A percentile compares a stretch with the other conserved stretches of the same genome.
These are phyloP conservation scores for Chrysomallon squamiferum DNA, from an alignment of 1,140 invertebrate genomes.

Conservation along the genomic window DNA sequence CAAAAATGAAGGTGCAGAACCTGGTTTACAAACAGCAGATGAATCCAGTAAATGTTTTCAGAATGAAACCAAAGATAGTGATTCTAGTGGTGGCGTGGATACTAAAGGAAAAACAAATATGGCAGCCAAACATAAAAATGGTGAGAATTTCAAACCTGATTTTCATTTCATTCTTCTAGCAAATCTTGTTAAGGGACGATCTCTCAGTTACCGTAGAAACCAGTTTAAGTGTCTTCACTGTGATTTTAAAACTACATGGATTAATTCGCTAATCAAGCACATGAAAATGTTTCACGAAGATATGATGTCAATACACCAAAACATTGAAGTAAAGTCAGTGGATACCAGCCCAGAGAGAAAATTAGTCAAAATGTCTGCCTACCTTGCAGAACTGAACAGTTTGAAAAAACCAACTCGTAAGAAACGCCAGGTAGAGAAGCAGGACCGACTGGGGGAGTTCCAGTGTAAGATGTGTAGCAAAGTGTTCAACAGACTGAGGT, in stretches of 20 bases:
- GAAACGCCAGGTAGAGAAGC: slow-evolving; percentile 36
- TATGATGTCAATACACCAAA: slow-evolving; percentile 27
- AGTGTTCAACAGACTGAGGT: slow-evolving; percentile 50
- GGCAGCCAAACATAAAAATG: not conserved
- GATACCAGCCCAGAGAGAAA: slow-evolving; percentile 11
- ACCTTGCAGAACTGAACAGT: slow-evolving; percentile 18
- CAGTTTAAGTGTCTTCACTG: slow-evolving; percentile 53
- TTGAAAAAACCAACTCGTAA: slow-evolving; percentile 10
- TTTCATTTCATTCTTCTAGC: slow-evolving; percentile 47
- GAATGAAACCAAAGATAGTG: not conserved
- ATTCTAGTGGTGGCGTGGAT: not conserved
- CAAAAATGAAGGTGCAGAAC: slow-evolving; percentile 1
- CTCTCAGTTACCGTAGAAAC: slow-evolving; percentile 27
- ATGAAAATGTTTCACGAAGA: slow-evolving; percentile 42
- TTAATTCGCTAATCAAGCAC: slow-evolving; percentile 41
- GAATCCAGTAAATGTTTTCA: not conserved
- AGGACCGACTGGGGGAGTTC: slow-evolving; percentile 50
- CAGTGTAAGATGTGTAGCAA: slow-evolving; percentile 50
- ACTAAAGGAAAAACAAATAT: not conserved
- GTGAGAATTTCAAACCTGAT: slow-evolving; percentile 13
- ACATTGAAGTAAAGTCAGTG: slow-evolving; percentile 13
- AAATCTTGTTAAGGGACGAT: slow-evolving; percentile 19
- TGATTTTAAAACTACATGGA: slow-evolving; percentile 37
- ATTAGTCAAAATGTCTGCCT: slow-evolving; percentile 45
- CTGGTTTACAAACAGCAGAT: not conserved